Base-by-base conservation (phyloP, 1,140 invertebrate species). In the Drosophila melanogaster region DNA sequence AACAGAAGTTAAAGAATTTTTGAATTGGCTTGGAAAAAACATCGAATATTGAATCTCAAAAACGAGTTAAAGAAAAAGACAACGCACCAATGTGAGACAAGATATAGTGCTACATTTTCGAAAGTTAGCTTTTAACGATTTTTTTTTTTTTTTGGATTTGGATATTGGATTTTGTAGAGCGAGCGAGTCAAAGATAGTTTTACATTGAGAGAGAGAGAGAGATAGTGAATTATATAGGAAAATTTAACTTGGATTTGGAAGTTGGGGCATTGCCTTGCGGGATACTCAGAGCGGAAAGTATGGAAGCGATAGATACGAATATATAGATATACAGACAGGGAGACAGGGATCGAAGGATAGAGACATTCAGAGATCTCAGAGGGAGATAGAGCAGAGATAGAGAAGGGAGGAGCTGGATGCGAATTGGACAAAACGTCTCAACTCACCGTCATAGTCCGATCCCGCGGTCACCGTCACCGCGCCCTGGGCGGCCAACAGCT, bases 401-500 rank as follows among this genome's bases (percentile, higher is more conserved):
- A 67, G 53, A 60, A 43, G 10, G 19, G 17, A 15, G 78, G 57
- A 62, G 57, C 14, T 37, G 66, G 35, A 72, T 47, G 59, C 65
- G 58, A 87, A 84, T 80, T 80, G 83, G 90, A 90, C 73, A 92
- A 83, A 87, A 92, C 81, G 87, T 77, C 53, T 59, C 26, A 66
- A 87, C 90, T 91, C 46, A 92, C 87, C 90, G 14, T 92, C 90
- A n/a, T 91, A 90, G 41, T 92, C 81, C 55, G 73, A 83, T 38
- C 81, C 81, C 22, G 81, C 77, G 47, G 53, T 73, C 12, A 73
- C 56, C 0, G 69, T 58, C 22, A 56, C 47, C 37, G 26, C 61
- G 38, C 37, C 43, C 43, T 86, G 77, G 22, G 94, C 94, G 91
- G 96, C 97, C 98, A 67, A 96, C 97, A 78, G 35, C 35, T 90